These are phyloP conservation scores for Micropterix aruncella DNA, from an alignment of 2,888 invertebrate genomes.

Conservation along the genomic window DNA sequence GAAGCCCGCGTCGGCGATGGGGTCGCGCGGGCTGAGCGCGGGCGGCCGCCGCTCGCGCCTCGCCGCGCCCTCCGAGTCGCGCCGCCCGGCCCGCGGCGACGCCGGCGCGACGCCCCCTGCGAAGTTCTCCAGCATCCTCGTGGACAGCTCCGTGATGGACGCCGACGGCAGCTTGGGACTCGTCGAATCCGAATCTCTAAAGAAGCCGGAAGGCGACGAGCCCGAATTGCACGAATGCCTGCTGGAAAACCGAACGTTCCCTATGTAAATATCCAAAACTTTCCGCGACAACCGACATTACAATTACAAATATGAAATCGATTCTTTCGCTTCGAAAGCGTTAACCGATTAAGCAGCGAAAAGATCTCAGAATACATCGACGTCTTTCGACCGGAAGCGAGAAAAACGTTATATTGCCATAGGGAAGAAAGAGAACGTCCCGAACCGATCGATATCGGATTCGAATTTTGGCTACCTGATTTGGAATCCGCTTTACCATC, in stretches of 20 bases:
- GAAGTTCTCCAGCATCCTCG: constrained; percentile 10
- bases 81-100: constrained; percentile 17
- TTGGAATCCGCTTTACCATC: too few relatives aligned
- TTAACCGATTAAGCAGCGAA: too few relatives aligned
- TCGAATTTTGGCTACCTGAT: too few relatives aligned
- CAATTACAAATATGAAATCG: too few relatives aligned
- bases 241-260: too few relatives aligned
- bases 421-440: too few relatives aligned
- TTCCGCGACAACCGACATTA: not conserved
- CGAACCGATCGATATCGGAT: too few relatives aligned
- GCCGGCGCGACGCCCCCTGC: constrained; percentile 7
- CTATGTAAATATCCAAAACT: not conserved
- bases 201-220: constrained; percentile 4
- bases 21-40: constrained; percentile 28
- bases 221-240: constrained; percentile 7
- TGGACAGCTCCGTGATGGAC: constrained; percentile 10
- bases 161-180: constrained; percentile 10
- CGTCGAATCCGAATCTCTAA: constrained; percentile 4
- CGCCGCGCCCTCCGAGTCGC: constrained; percentile 26
- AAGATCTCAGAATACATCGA: too few relatives aligned
- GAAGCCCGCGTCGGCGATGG: constrained; percentile 26
- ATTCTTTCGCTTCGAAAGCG: not conserved
- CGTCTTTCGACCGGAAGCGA: too few relatives aligned
- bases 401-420: too few relatives aligned
- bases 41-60: constrained; percentile 13